Evolutionary conservation across 2,888 invertebrate genomes (phyloP).

Genomic region (Acronicta psi): DNA sequence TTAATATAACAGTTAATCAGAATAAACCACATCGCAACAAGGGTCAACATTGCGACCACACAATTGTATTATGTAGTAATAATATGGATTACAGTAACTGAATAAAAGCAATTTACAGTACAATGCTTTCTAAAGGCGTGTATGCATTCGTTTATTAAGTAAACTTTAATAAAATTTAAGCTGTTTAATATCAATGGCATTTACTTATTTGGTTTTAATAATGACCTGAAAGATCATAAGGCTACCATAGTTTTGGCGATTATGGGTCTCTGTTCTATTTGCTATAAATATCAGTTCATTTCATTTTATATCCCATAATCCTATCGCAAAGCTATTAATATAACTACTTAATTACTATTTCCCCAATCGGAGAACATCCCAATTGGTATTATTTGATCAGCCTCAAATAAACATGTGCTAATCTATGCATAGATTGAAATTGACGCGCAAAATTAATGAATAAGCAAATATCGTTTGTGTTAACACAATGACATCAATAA

Average conservation of each 20-base stretch:
- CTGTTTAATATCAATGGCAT: too few relatives aligned
- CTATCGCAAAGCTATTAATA: not conserved
- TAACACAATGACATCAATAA: slow-evolving; percentile 21
- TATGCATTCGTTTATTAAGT: too few relatives aligned
- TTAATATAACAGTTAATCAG: slow-evolving; percentile 12
- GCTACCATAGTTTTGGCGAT: too few relatives aligned
- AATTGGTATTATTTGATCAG: slow-evolving; percentile 26
- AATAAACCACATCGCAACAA: slow-evolving; percentile 4
- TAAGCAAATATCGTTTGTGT: slow-evolving; percentile 26
- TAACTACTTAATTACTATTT: slow-evolving; percentile 14
- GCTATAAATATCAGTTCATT: too few relatives aligned
- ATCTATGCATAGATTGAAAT: slow-evolving; percentile 41
- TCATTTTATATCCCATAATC: not conserved
- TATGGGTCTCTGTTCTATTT: too few relatives aligned
- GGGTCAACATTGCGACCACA: slow-evolving; percentile 16
- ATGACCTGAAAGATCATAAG: too few relatives aligned
- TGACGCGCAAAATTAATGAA: slow-evolving; percentile 38
- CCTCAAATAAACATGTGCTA: slow-evolving; percentile 20
- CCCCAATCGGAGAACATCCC: not conserved
- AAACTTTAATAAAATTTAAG: too few relatives aligned
- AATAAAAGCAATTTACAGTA: not conserved
- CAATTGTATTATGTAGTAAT: slow-evolving; percentile 7
- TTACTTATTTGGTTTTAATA: too few relatives aligned
- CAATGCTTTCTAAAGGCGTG: too few relatives aligned
- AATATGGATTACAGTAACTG: not conserved